Percentiles rank a stretch among this genome's conserved stretches.
phyloP scores from a whole-genome alignment of 2,888 invertebrate genomes.

The Mystacides longicornis region DNA sequence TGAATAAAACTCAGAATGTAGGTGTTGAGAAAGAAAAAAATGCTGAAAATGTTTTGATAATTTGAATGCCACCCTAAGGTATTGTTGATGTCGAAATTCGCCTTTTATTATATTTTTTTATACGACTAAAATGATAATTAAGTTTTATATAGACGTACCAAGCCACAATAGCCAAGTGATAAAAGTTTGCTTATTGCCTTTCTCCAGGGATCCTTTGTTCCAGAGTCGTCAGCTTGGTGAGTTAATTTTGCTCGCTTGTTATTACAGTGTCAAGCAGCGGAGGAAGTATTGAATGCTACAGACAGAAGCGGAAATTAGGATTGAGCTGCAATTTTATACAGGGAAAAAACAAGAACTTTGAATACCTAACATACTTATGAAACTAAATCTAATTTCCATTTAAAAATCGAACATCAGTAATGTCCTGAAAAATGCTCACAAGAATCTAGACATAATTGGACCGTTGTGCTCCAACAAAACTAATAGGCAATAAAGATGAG shows the following conservation, averaged over 20 bases:
- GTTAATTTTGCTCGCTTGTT: slow-evolving; percentile 5
- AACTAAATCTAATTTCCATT: too few species aligned
- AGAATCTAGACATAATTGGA: too few species aligned
- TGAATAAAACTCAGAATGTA: too few species aligned
- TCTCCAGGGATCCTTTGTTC: not conserved
- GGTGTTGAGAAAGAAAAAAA: not conserved
- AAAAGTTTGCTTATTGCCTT: slow-evolving; percentile 16
- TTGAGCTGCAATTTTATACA: too few species aligned
- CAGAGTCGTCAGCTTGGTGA: not conserved
- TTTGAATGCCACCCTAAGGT: too few species aligned
- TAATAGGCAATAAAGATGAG: too few species aligned
- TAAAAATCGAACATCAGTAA: too few species aligned
- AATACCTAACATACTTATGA: too few species aligned
- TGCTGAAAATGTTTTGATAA: not conserved
- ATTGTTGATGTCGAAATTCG: not conserved
- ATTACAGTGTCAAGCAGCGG: slow-evolving; percentile 11
- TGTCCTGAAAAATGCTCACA: too few species aligned
- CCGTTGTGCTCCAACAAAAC: too few species aligned
- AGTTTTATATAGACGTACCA: slow-evolving; percentile 1
- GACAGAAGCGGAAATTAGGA: too few species aligned
- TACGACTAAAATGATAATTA: not conserved
- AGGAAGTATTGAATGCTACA: slow-evolving; percentile 16
- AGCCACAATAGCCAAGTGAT: slow-evolving; percentile 3
- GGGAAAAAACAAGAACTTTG: too few species aligned
- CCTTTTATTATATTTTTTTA: not conserved